Evolutionary conservation across 2,113 vertebrate genomes (phyloP), one percentile per base, ranked within the genome.

Genomic region (Phocoena phocoena): DNA sequence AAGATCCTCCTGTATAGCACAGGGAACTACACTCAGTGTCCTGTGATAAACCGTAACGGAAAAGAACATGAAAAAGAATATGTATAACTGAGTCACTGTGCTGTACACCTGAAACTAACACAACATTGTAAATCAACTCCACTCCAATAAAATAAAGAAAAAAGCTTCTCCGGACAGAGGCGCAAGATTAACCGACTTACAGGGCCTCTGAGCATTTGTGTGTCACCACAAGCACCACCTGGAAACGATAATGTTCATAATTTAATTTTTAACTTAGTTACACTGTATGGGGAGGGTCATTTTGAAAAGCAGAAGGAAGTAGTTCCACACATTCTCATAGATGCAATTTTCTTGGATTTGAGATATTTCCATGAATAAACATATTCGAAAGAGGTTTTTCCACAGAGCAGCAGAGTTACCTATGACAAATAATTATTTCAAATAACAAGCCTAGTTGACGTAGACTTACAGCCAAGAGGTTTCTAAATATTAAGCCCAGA

Each of bases 221-320:
- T 31, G 17, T 20, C 60, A 68, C 8, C 10, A 28, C 73, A 65
- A 41, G 73, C 25, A 86, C n/a, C 44, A 87, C 33, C 50, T 79
- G 36, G 67, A 93, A 85, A 65, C 7, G 10, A 76, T 36, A 8
- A 67, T 65, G 25, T 44, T 60, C 26, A n/a, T 26, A 62, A 96
- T 68, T 50, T 89, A 67, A 86, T 26, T 89, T 94, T 68, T 89
- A 62, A 50, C 36, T 70, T 93, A 77, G 63, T 44, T 91, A 83
- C 3, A 53, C 47, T 74, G 6, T 23, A 36, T 28, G 31, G 44
- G 25, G 50, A 88, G 8, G 84, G 33, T 70, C 15, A 88, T 38
- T 73, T 44, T 47, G 20, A 90, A 94, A 92, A 95, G 84, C n/a
- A 88, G 47, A 95, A 88, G 58, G 38, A 85, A 93, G 21, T 25